Evolutionary conservation across 2,113 vertebrate species (phyloP), one percentile per base, ranked within the genome.

Genomic region (Zapornia atra): DNA sequence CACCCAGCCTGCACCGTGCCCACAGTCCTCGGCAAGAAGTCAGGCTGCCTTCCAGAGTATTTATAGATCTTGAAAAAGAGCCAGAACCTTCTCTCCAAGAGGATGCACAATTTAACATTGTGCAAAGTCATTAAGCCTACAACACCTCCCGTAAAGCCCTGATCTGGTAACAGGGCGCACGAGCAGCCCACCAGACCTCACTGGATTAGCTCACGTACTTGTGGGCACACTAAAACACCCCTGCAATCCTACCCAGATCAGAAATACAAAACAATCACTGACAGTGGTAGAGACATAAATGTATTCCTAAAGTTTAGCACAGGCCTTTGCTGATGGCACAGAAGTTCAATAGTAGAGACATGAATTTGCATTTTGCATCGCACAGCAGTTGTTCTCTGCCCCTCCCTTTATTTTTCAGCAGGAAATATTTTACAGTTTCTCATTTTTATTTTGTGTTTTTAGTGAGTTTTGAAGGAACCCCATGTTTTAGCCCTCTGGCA

Each of bases 81-180:
- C 96, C 94, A 96, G 86, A 91, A 46, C 59, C 73, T 22, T 91
- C 69, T 86, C 93, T 94, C 81, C 65, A 34, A 72, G 88, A 95
- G 71, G 91, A 95, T 72, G 92, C 94, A 72, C 91, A 93, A 82
- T 96, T 95, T 92, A 88, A 94, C 94, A 87, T 76, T 93, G 92
- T 81, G 61, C 94, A 95, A 97, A 97, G 94, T 96, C 94, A 94
- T 94, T 96, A 96, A 94, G 85, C 88, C 79, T 93, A 20, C 85
- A 59, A 42, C 65, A 22, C 26, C 0, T 19, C 48, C 38, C 31
- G 61, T 51, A 78, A 34, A 53, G 86, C 56, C 60, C 68, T 48
- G 56, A 15, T 56, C 69, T 46, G 53, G 61, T 60, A 57, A 61
- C 12, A 6, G 81, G 64, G 59, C 63, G 33, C 3, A 25, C 20